Conservation (phyloP, 2,113 vertebrate genomes). For the Talpa occidentalis region DNA sequence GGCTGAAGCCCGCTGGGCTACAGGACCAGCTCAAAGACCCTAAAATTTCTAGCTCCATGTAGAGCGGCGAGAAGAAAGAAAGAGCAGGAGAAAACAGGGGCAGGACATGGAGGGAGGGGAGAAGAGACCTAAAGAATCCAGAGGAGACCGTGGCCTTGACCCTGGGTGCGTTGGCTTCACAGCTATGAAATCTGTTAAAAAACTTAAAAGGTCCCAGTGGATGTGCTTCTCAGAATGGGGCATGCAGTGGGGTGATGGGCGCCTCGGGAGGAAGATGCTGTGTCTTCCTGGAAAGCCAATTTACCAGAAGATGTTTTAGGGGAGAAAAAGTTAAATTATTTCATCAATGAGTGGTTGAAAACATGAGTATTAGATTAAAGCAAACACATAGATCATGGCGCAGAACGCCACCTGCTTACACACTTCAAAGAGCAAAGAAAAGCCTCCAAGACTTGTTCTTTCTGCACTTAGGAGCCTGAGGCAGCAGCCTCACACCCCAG, state of each 20-base stretch:
- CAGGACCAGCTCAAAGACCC: neutral
- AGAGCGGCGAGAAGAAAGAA: neutral
- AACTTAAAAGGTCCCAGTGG: neutral
- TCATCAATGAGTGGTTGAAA: conserved; percentile 51
- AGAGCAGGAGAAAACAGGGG: neutral
- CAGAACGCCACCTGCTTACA: neutral
- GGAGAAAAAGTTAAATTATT: neutral
- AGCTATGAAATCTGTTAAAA: neutral
- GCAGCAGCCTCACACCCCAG: neutral
- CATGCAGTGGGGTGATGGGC: accelerated
- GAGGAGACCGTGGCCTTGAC: neutral
- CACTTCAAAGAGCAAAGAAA: neutral
- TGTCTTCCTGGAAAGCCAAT: conserved; percentile 37
- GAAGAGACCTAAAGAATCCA: neutral
- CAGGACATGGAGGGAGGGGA: neutral
- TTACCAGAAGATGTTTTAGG: conserved; percentile 56
- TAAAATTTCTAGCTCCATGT: neutral
- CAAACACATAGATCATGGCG: neutral
- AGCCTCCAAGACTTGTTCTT: neutral
- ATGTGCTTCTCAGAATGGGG: neutral
- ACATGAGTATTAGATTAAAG: conserved; percentile 49
- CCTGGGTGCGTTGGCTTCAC: no score
- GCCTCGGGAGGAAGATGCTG: neutral
- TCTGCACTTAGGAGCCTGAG: neutral
- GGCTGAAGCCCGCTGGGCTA: neutral